Evolutionary conservation across 1,140 invertebrate genomes (phyloP).

Genomic region (Frieseomelitta varia): DNA sequence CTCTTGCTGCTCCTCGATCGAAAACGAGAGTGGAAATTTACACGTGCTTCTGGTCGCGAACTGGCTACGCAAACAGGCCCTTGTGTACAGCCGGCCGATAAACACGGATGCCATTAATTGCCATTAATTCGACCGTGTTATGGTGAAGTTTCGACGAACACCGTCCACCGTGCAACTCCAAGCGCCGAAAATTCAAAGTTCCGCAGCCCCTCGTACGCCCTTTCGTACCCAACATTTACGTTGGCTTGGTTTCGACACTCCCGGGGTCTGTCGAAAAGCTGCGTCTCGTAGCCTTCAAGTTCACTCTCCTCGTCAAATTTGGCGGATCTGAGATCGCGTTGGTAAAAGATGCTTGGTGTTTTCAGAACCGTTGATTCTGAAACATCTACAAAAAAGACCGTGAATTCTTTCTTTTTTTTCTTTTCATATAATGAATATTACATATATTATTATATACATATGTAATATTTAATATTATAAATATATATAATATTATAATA

Average conservation of each 20-base stretch:
- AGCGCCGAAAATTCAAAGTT: slow-evolving; percentile 2
- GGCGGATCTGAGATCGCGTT: neutral
- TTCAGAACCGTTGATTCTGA: too few species aligned
- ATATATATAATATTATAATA: too few species aligned
- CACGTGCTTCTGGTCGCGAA: slow-evolving; percentile 9
- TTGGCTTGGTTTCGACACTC: neutral
- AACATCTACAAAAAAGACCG: too few species aligned
- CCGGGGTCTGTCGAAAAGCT: too few species aligned
- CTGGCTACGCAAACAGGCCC: slow-evolving; percentile 28
- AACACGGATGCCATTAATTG: slow-evolving; percentile 50
- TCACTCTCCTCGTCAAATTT: neutral
- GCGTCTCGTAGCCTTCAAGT: neutral
- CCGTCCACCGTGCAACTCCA: neutral
- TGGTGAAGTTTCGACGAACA: slow-evolving; percentile 17
- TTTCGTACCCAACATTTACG: neutral
- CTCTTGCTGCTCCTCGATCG: neutral
- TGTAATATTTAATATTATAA: too few species aligned
- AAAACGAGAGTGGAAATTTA: slow-evolving; percentile 51
- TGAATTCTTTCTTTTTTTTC: too few species aligned
- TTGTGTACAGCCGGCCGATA: slow-evolving; percentile 42
- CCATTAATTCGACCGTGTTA: slow-evolving; percentile 47
- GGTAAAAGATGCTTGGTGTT: too few species aligned
- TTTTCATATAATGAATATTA: too few species aligned
- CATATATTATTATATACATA: too few species aligned
- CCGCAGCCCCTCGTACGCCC: neutral